These are phyloP conservation scores for Serinus canaria DNA, from an alignment of 2,113 vertebrate genomes.

Conservation along the genomic window DNA sequence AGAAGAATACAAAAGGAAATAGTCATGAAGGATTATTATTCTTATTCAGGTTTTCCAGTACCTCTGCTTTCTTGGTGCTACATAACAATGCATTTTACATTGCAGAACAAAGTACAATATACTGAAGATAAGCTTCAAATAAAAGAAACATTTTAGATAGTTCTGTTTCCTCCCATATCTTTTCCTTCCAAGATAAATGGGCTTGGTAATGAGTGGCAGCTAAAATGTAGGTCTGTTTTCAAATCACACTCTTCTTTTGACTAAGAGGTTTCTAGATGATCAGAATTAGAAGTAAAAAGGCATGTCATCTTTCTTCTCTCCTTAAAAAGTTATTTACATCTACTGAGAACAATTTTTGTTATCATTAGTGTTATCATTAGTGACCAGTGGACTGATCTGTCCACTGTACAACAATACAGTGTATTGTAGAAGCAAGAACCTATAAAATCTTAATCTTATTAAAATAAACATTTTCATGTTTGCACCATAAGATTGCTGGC, in stretches of 20 bases:
- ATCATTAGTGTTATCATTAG: too few species aligned
- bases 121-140: background rate
- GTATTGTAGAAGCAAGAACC: background rate
- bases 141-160: background rate
- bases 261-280: background rate
- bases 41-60: background rate
- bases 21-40: background rate
- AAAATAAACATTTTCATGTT: background rate
- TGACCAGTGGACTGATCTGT: background rate
- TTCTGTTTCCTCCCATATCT: background rate
- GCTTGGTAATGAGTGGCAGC: background rate
- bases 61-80: background rate
- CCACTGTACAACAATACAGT: background rate
- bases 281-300: background rate
- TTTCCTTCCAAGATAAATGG: background rate
- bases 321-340: background rate
- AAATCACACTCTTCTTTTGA: background rate
- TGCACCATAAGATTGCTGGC: background rate
- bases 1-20: background rate
- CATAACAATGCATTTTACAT: background rate
- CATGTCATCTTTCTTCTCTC: background rate
- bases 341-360: background rate
- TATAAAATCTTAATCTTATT: background rate
- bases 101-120: background rate
- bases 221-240: background rate